Conservation (phyloP, 2,113 vertebrate genomes). For the Cyphomyrus discorhynchus region DNA sequence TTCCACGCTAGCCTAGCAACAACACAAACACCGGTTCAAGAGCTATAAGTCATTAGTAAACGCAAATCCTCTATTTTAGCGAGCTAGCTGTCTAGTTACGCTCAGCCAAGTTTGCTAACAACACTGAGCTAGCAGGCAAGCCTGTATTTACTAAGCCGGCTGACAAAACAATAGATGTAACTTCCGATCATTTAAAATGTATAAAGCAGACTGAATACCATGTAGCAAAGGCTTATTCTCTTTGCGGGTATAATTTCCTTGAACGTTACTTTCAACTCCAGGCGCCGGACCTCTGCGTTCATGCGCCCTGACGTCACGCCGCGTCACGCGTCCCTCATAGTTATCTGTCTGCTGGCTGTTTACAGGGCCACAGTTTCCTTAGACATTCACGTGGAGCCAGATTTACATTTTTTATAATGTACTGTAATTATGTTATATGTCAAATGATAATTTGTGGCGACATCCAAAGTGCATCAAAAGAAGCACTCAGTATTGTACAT, state of each 20-base stretch:
- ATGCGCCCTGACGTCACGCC: slow-evolving; percentile 44
- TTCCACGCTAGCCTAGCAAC: neutral
- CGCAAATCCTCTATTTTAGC: neutral
- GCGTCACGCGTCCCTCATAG: slow-evolving; percentile 26
- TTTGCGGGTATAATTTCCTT: slow-evolving; percentile 25
- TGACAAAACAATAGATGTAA: neutral
- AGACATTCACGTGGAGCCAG: neutral
- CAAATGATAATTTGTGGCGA: neutral
- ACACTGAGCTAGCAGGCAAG: slow-evolving; percentile 34
- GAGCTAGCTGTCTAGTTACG: slow-evolving; percentile 6
- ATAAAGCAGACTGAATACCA: neutral
- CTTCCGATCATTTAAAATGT: slow-evolving; percentile 1
- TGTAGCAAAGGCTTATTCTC: neutral
- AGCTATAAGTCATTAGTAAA: neutral
- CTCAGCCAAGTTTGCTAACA: slow-evolving; percentile 24
- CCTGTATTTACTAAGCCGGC: neutral
- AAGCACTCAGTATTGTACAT: neutral
- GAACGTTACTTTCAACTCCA: slow-evolving; percentile 35
- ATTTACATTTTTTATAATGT: neutral
- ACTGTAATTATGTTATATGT: neutral
- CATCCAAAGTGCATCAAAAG: neutral
- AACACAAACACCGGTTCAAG: slow-evolving; percentile 8
- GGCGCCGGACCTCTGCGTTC: slow-evolving; percentile 34
- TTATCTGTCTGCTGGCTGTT: neutral
- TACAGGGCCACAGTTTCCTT: neutral